Conservation (phyloP, 92 coral and sea anemone species). For the Diadumene lineata region DNA sequence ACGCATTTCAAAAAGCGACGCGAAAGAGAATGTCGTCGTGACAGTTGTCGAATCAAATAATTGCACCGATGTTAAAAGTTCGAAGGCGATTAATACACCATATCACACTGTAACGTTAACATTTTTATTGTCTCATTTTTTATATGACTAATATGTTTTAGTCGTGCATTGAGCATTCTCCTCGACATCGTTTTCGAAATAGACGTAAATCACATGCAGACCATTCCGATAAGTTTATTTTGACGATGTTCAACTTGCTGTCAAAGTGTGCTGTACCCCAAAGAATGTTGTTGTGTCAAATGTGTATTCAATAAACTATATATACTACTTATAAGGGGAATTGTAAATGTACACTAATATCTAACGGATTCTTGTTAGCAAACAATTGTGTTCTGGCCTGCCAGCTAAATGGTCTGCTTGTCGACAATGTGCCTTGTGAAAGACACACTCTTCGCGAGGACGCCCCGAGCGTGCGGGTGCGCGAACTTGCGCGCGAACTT, state of each 20-base stretch:
- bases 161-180: neutral
- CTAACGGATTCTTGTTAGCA: neutral
- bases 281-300: neutral
- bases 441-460: neutral
- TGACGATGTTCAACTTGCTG: neutral
- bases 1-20: no score
- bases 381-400: neutral
- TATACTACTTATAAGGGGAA: neutral
- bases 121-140: no score
- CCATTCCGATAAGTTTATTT: no score
- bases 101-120: no score
- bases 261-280: neutral
- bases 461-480: neutral
- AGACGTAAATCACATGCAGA: no score
- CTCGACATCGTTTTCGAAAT: neutral
- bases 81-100: no score
- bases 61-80: no score
- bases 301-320: neutral
- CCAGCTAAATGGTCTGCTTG: constrained; percentile 4
- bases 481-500: neutral
- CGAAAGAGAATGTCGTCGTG: no score
- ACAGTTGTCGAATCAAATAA: no score
- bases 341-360: neutral
- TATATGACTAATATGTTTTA: no score
- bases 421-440: neutral